phyloP scores from a whole-genome alignment of 2,888 invertebrate species.

The Drosophila tanythrix region DNA sequence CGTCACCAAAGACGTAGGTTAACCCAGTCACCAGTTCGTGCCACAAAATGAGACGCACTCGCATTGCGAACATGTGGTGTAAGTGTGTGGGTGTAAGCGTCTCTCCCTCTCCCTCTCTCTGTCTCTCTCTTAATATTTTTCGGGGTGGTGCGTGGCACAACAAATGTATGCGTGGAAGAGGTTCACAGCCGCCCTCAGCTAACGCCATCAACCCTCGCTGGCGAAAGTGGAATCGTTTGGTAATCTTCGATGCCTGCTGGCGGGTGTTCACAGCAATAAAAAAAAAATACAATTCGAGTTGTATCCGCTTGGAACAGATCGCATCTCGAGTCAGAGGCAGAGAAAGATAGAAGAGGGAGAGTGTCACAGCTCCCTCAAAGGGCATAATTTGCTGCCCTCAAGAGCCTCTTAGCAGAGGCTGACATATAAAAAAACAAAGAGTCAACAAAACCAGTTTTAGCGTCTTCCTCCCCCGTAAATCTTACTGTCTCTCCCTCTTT shows the following conservation, averaged over 20 bases:
- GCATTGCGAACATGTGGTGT: slow-evolving; percentile 14
- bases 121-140: background rate
- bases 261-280: slow-evolving; percentile 27
- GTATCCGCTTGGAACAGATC: slow-evolving; percentile 33
- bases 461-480: background rate
- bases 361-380: slow-evolving; percentile 23
- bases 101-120: background rate
- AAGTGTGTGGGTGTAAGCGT: slow-evolving; percentile 19
- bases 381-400: background rate
- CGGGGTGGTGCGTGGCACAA: slow-evolving; percentile 39
- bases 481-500: too few relatives aligned
- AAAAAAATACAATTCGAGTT: slow-evolving; percentile 32
- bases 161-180: slow-evolving; percentile 62
- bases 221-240: slow-evolving; percentile 51
- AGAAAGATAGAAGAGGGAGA: slow-evolving; percentile 5
- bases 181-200: slow-evolving; percentile 34
- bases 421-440: background rate
- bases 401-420: background rate
- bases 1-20: slow-evolving; percentile 9
- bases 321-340: background rate
- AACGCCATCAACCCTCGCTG: slow-evolving; percentile 44
- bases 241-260: slow-evolving; percentile 45
- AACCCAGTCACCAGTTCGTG: slow-evolving; percentile 4
- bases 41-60: slow-evolving; percentile 44
- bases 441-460: background rate